Percentiles rank a stretch among this genome's conserved stretches.
These are phyloP conservation scores for Galeopterus variegatus DNA, from an alignment of 2,113 vertebrate genomes.

Conservation along the genomic window DNA sequence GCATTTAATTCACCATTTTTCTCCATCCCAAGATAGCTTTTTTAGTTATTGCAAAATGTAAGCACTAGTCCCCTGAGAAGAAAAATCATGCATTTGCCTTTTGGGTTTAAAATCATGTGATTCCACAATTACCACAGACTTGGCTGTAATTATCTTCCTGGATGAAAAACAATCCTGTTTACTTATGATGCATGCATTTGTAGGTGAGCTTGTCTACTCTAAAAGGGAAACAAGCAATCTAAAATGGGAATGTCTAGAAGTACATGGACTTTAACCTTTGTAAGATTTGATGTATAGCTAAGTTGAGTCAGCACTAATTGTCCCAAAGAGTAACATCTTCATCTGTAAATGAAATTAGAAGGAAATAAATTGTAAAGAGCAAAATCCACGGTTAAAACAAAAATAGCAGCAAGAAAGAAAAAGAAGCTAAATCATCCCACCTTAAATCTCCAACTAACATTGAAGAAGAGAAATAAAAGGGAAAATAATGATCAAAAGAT, in stretches of 20 bases:
- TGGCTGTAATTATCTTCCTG: neutral
- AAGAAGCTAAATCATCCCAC: no score
- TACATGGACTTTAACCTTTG: neutral
- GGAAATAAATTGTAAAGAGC: no score
- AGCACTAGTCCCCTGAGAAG: neutral
- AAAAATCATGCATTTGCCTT: constrained; percentile 49
- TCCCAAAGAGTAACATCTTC: neutral
- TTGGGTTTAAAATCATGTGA: constrained; percentile 59
- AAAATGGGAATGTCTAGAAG: neutral
- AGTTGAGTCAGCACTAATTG: constrained; percentile 9
- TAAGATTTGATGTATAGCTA: neutral
- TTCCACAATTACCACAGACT: constrained; percentile 17
- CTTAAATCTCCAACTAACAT: no score
- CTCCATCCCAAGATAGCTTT: neutral
- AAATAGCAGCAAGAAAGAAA: no score
- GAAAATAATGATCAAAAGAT: no score
- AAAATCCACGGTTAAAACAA: no score
- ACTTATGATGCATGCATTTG: neutral
- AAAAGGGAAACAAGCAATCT: neutral
- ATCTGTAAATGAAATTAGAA: neutral
- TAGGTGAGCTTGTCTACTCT: neutral
- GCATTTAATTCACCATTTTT: constrained; percentile 67
- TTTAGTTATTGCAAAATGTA: constrained; percentile 56
- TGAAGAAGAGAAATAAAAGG: no score
- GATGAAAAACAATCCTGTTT: neutral